A percentile compares a stretch with the other conserved stretches of the same genome.
Conservation (phyloP, 2,113 vertebrate genomes). For the Platysternon megacephalum region DNA sequence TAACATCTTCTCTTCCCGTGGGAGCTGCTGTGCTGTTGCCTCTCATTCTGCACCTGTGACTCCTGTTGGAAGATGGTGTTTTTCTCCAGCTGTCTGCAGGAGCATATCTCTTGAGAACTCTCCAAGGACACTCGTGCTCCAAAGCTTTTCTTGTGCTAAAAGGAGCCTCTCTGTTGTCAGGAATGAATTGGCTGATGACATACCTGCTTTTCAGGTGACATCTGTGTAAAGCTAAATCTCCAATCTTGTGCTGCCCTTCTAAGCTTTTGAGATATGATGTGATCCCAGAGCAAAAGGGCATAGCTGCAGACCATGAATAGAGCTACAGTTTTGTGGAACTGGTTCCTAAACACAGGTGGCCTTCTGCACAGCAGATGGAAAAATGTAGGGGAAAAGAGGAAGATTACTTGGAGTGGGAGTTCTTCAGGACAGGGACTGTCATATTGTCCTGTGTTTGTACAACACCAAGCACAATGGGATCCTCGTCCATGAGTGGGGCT, state of each 20-base stretch:
- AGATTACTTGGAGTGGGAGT: too few species aligned
- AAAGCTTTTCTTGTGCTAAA: background rate
- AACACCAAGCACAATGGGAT: background rate
- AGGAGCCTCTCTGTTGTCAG: background rate
- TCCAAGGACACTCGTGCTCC: background rate
- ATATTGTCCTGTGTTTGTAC: too few species aligned
- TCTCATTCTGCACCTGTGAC: accelerated
- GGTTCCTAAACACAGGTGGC: too few species aligned
- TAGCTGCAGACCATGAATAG: background rate
- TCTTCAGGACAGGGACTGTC: too few species aligned
- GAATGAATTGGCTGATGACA: background rate
- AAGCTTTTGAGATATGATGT: background rate
- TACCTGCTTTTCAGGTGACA: background rate
- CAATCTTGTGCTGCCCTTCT: background rate
- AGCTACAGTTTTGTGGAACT: background rate
- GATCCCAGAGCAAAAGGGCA: background rate
- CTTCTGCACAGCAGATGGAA: too few species aligned
- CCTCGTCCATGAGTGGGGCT: too few species aligned
- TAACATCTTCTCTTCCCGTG: background rate
- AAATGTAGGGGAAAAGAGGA: too few species aligned
- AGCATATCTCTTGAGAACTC: background rate
- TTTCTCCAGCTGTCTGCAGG: accelerated
- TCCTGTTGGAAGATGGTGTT: accelerated
- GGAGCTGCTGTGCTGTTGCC: background rate
- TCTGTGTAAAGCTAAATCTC: accelerated